Conservation (phyloP, 2,888 invertebrate species). For the Torymus tubicola region DNA sequence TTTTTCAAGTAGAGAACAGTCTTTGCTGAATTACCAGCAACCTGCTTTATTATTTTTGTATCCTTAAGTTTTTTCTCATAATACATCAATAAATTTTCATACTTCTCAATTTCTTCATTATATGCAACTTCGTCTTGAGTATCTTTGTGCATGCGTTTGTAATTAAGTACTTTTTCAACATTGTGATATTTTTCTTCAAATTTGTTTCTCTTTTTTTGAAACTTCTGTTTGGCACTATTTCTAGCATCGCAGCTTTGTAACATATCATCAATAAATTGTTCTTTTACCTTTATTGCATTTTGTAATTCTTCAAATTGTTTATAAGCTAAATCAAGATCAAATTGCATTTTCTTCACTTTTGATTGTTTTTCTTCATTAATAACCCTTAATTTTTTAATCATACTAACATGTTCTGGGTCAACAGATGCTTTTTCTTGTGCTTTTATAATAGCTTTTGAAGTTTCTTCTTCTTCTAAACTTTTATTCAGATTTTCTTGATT, state of each 20-base stretch:
- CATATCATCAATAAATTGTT: constrained; percentile 85
- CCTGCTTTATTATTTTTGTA: constrained; percentile 78
- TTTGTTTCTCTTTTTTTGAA: constrained; percentile 82
- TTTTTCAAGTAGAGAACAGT: constrained; percentile 85
- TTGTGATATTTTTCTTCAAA: constrained; percentile 81
- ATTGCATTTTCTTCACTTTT: constrained; percentile 74
- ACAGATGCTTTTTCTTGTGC: constrained; percentile 36
- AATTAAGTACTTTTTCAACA: constrained; percentile 65
- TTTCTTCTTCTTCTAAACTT: constrained; percentile 38
- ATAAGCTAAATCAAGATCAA: constrained; percentile 82
- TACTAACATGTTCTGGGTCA: constrained; percentile 78
- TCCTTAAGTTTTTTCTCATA: constrained; percentile 78
- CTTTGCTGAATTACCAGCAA: constrained; percentile 81
- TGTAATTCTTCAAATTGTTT: constrained; percentile 85
- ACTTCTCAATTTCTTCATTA: constrained; percentile 74
- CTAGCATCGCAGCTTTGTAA: constrained; percentile 79
- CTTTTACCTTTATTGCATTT: constrained; percentile 84
- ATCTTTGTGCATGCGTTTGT: constrained; percentile 64
- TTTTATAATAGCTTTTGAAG: constrained; percentile 41
- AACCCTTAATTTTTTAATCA: constrained; percentile 76
- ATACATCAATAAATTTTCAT: constrained; percentile 76
- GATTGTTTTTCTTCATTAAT: constrained; percentile 74
- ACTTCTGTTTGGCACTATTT: constrained; percentile 79
- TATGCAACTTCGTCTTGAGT: constrained; percentile 70
- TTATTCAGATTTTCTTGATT: constrained; percentile 25